A percentile compares a stretch with the other conserved stretches of the same genome.
phyloP scores from a whole-genome alignment of 2,888 invertebrate genomes.

The Adineta ricciae region DNA sequence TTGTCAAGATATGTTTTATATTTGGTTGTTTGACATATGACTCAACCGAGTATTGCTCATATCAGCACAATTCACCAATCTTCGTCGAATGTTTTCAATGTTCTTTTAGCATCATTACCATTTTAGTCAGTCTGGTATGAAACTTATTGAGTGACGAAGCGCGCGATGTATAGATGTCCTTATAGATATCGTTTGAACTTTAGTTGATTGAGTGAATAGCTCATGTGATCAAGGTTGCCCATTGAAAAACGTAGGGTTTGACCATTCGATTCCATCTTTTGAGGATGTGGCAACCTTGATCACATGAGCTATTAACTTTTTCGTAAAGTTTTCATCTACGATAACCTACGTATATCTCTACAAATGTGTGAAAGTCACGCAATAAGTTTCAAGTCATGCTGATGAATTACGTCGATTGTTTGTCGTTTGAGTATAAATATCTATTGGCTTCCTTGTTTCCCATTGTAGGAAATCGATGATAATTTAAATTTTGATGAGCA shows the following conservation, averaged over 20 bases:
- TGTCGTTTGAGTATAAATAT: background rate
- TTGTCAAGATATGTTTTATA: slow-evolving; percentile 21
- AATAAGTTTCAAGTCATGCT: background rate
- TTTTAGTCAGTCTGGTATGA: background rate
- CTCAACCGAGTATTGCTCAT: slow-evolving; percentile 17
- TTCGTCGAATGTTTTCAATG: no score
- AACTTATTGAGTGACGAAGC: background rate
- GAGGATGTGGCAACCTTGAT: background rate
- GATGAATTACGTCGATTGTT: background rate
- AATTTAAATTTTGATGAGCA: slow-evolving; percentile 95
- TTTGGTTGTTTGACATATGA: slow-evolving; percentile 10
- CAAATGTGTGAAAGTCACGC: background rate
- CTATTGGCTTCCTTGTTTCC: slow-evolving; percentile 39
- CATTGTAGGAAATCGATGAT: slow-evolving; percentile 72
- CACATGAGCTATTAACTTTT: background rate
- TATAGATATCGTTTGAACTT: background rate
- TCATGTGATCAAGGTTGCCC: background rate
- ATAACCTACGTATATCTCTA: background rate
- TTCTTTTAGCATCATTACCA: background rate
- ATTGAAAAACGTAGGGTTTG: background rate
- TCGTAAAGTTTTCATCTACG: background rate
- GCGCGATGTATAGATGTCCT: no score
- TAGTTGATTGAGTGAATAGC: background rate
- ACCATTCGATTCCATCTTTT: background rate
- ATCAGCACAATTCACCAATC: background rate